Conservation (phyloP, 2,888 invertebrate species). For the Aethes cnicana region DNA sequence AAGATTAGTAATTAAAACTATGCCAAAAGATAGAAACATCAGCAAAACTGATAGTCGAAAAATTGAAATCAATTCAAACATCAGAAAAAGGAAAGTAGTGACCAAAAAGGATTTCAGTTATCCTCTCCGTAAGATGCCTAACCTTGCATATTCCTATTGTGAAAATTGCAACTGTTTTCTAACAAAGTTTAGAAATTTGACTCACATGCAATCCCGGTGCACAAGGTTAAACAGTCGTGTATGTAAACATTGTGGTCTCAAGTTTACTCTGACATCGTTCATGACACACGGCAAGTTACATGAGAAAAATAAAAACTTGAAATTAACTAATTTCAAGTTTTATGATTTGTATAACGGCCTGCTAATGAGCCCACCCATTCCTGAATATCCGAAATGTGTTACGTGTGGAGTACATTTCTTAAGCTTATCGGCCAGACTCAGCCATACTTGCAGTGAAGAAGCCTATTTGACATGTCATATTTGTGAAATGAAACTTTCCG, state of each 20-base stretch:
- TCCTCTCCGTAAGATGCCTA: slow-evolving; percentile 23
- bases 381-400: slow-evolving; percentile 56
- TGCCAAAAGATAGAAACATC: too few species aligned
- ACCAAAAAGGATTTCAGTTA: not conserved
- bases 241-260: slow-evolving; percentile 59
- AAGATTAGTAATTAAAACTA: too few species aligned
- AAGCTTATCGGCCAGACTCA: slow-evolving; percentile 41
- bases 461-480: slow-evolving; percentile 49
- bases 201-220: slow-evolving; percentile 49
- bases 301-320: slow-evolving; percentile 41
- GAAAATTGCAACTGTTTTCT: slow-evolving; percentile 55
- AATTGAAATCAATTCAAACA: too few species aligned
- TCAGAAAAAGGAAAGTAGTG: too few species aligned
- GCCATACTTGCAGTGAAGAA: slow-evolving; percentile 50
- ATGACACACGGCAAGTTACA: slow-evolving; percentile 50
- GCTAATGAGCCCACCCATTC: slow-evolving; percentile 54
- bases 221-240: slow-evolving; percentile 41
- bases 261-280: slow-evolving; percentile 46
- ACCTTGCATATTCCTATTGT: slow-evolving; percentile 46
- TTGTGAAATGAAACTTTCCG: slow-evolving; percentile 54
- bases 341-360: slow-evolving; percentile 49
- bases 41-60: too few species aligned
- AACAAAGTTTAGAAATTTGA: slow-evolving; percentile 35
- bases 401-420: slow-evolving; percentile 55
- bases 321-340: slow-evolving; percentile 56